phyloP scores from a whole-genome alignment of 2,797 vertebrate genomes.

The Atherinosoma microstoma region DNA sequence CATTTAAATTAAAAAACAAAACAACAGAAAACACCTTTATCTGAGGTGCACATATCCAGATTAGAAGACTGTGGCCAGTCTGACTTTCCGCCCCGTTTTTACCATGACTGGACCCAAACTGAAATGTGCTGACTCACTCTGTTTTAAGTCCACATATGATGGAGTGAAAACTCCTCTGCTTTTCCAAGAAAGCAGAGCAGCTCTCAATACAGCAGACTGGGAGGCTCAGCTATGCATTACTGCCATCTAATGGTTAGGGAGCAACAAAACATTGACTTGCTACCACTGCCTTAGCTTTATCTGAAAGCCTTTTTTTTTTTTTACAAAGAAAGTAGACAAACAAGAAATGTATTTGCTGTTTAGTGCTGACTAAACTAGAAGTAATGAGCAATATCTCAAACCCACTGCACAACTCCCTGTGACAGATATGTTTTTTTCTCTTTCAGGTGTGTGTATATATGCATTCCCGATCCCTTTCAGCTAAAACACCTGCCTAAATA shows the following conservation, averaged over 20 bases:
- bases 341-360: background rate
- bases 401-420: background rate
- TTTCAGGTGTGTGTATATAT: constrained; percentile 19
- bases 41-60: background rate
- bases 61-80: background rate
- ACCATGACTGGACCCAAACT: constrained; percentile 17
- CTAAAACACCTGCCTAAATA: constrained; percentile 75
- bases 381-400: constrained; percentile 3
- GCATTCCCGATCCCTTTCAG: constrained; percentile 48
- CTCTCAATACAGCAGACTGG: background rate
- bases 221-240: constrained; percentile 77
- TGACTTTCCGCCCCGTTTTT: constrained; percentile 7
- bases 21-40: background rate
- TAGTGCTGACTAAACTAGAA: background rate
- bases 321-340: background rate
- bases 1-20: background rate
- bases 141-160: constrained; percentile 30
- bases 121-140: constrained; percentile 58
- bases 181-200: constrained; percentile 46
- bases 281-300: background rate
- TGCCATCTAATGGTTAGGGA: constrained; percentile 85
- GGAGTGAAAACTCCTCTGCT: constrained; percentile 27
- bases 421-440: constrained; percentile 7
- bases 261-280: constrained; percentile 27
- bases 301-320: background rate